Conservation (phyloP, 2,797 vertebrate genomes). For the Amphiprion clarkii region DNA sequence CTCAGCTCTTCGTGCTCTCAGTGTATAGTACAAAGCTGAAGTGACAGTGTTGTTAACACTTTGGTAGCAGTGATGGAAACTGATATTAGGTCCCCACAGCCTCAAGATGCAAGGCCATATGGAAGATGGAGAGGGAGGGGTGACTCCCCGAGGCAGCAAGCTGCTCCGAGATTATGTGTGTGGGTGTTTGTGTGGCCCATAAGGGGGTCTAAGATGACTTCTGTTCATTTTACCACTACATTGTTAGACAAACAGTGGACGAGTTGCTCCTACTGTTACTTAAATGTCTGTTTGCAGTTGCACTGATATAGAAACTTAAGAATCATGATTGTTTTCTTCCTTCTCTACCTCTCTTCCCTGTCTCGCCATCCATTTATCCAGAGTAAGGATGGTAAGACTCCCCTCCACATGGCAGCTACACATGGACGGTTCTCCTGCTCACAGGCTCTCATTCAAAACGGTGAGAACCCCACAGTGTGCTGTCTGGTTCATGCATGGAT, state of each 20-base stretch:
- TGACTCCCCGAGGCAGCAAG: constrained; percentile 71
- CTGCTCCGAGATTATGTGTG: constrained; percentile 65
- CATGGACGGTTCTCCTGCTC: constrained; percentile 98
- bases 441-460: constrained; percentile 97
- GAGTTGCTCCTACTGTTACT: background rate
- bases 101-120: constrained; percentile 74
- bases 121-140: constrained; percentile 49
- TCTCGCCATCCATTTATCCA: constrained; percentile 70
- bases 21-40: constrained; percentile 3
- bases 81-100: constrained; percentile 55
- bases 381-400: constrained; percentile 98
- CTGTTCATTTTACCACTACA: constrained; percentile 32
- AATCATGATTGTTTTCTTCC: background rate
- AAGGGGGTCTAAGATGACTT: constrained; percentile 13
- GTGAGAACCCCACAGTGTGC: constrained; percentile 78
- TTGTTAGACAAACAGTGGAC: constrained; percentile 9
- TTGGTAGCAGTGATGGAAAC: constrained; percentile 67
- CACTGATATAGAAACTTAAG: constrained; percentile 3
- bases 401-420: constrained; percentile 97
- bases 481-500: constrained; percentile 13
- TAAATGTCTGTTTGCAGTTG: background rate
- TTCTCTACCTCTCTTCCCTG: background rate
- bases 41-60: constrained; percentile 55
- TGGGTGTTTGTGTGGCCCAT: constrained; percentile 35
- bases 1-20: background rate